Base-by-base conservation (phyloP, 2,797 vertebrate species). In the Enteromius radiatus region DNA sequence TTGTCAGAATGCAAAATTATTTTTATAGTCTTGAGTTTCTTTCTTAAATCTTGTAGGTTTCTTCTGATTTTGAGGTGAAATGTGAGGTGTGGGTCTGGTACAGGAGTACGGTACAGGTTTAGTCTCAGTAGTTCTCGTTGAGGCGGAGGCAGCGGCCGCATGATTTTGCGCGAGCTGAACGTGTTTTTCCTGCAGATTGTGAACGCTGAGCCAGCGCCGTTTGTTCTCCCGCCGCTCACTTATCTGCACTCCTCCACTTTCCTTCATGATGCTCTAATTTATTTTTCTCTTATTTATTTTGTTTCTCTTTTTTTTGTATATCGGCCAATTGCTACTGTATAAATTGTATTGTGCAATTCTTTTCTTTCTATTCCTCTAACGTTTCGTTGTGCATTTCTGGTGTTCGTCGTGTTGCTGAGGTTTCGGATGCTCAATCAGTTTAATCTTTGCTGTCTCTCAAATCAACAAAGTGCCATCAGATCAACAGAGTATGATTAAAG, bases 151-250 rank as follows among this genome's bases (percentile, higher is more conserved):
- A 92, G 85, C 89, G 83, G 86, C 90, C 93, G 86, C 89, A 77
- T 68, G 84, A 84, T 81, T 67, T 89, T 84, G 88, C 81, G 89
- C 90, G 90, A 92, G 92, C 90, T 92, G 92, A 94, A 90, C 86
- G 91, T 92, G 86, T 89, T 93, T 94, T 95, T 95, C 95, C 95
- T 96, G 95, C 94, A 89, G 92, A 95, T 93, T 84, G 87, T 93
- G 92, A 95, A 95, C 90, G 91, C 95, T 96, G 95, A 95, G 95
- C 95, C 95, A 95, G 94, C 17, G 36, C 38, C 71, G 52, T 31
- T 0, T 9, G 7, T 26, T 89, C 90, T 85, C 83, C 69, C 28
- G 15, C 73, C 81, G 49, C 38, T 79, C 31, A 33, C 77, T 31
- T 68, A 73, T 78, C 61, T 87, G 84, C 90, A 90, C 91, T 91